These are phyloP conservation scores for Nasua narica DNA, from an alignment of 2,797 vertebrate genomes.

Conservation along the genomic window DNA sequence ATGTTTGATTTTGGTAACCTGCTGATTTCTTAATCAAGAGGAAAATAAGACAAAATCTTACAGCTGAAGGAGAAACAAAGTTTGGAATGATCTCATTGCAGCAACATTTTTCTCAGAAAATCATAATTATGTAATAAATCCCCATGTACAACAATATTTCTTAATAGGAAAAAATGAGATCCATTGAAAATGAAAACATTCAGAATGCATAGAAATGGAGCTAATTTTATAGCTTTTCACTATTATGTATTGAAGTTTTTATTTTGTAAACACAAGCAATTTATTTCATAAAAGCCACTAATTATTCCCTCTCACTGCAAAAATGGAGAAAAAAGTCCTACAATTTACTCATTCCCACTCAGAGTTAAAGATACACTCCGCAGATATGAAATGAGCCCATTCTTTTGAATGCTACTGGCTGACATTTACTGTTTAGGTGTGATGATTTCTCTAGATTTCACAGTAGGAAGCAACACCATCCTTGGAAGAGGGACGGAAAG, in stretches of 20 bases:
- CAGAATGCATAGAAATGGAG: neutral
- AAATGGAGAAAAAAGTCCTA: neutral
- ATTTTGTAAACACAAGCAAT: neutral
- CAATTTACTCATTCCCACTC: neutral
- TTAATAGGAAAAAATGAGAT: constrained; percentile 16
- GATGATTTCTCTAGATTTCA: neutral
- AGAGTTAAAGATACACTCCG: neutral
- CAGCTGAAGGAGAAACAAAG: neutral
- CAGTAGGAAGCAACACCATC: neutral
- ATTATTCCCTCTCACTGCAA: neutral
- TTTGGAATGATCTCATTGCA: neutral
- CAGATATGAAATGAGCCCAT: neutral
- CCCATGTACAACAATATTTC: neutral
- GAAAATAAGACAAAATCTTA: neutral
- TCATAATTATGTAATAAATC: neutral
- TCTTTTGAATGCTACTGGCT: neutral
- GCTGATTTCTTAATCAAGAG: neutral
- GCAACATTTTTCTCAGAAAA: constrained; percentile 28
- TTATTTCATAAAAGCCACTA: constrained; percentile 16
- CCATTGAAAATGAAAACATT: constrained; percentile 14
- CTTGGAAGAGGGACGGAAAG: neutral
- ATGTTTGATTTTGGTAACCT: neutral
- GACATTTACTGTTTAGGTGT: neutral
- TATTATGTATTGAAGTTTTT: neutral
- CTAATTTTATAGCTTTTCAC: neutral